phyloP scores from a whole-genome alignment of 2,113 vertebrate species.

The Platichthys stellatus region DNA sequence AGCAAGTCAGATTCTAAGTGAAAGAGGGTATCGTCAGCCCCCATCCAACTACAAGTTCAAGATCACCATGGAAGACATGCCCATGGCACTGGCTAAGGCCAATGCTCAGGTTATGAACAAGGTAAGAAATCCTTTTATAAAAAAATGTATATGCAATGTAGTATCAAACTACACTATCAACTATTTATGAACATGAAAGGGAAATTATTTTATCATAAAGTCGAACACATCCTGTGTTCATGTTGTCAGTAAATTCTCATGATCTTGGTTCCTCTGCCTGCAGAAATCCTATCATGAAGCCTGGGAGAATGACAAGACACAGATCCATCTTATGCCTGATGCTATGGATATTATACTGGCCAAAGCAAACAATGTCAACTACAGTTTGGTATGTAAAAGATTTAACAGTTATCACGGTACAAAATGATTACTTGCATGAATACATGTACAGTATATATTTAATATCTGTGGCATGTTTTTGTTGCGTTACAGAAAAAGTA shows the following conservation, averaged over 20 bases:
- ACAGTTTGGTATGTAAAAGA: conserved; percentile 76
- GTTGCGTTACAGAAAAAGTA: conserved; percentile 86
- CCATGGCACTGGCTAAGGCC: conserved; percentile 83
- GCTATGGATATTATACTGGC: conserved; percentile 87
- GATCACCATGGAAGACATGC: conserved; percentile 82
- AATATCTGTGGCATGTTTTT: neutral
- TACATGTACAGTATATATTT: too few species aligned
- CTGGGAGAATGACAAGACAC: conserved; percentile 88
- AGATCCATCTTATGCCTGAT: conserved; percentile 89
- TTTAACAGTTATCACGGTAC: neutral
- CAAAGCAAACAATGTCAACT: conserved; percentile 88
- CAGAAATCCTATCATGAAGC: conserved; percentile 82
- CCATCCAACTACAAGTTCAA: conserved; percentile 84
- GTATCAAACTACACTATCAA: neutral
- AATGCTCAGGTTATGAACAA: conserved; percentile 86
- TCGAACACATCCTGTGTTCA: neutral
- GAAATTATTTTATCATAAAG: neutral
- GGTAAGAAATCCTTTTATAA: conserved; percentile 65
- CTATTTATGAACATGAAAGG: neutral
- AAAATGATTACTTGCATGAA: too few species aligned
- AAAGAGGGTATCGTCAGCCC: conserved; percentile 84
- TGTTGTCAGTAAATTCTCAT: neutral
- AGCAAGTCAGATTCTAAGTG: conserved; percentile 82
- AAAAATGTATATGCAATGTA: neutral
- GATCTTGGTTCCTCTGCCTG: conserved; percentile 6